phyloP scores from a whole-genome alignment of 1,140 invertebrate species.

The Lethrus apterus region DNA sequence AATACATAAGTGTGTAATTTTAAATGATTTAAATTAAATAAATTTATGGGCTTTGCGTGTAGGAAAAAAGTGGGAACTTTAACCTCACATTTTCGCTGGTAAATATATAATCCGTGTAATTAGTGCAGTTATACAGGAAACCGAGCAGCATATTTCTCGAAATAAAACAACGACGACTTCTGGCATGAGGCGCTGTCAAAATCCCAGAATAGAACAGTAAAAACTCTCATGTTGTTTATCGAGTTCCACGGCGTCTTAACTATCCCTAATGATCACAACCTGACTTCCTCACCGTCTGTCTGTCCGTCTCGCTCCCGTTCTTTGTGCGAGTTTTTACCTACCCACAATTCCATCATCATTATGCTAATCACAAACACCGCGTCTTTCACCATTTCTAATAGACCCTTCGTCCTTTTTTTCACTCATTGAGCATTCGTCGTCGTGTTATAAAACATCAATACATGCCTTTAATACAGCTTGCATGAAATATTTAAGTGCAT shows the following conservation, averaged over 20 bases:
- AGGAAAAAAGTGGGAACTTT: too few relatives aligned
- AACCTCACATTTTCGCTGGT: slow-evolving; percentile 4
- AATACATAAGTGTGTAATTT: too few relatives aligned
- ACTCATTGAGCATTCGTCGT: slow-evolving; percentile 2
- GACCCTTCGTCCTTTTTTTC: too few relatives aligned
- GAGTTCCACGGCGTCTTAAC: slow-evolving; percentile 14
- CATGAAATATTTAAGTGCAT: slow-evolving; percentile 6
- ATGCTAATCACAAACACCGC: slow-evolving; percentile 14
- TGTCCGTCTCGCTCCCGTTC: slow-evolving; percentile 5
- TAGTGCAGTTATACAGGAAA: slow-evolving; percentile 14
- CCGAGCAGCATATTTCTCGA: slow-evolving; percentile 9
- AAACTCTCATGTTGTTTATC: slow-evolving; percentile 10
- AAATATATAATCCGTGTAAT: slow-evolving; percentile 15
- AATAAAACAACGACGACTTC: slow-evolving; percentile 19
- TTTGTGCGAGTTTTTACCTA: slow-evolving; percentile 2
- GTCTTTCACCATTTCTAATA: slow-evolving; percentile 4
- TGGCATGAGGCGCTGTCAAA: slow-evolving; percentile 10
- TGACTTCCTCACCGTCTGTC: neutral
- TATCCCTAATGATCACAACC: slow-evolving; percentile 7
- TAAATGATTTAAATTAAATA: too few relatives aligned
- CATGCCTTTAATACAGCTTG: slow-evolving; percentile 3
- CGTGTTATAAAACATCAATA: slow-evolving; percentile 8
- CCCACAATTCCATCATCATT: slow-evolving; percentile 15
- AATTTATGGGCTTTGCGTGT: too few relatives aligned
- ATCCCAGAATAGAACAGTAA: slow-evolving; percentile 17